Base-by-base conservation (phyloP, 2,888 invertebrate genomes). In the Nomada ferruginata region DNA sequence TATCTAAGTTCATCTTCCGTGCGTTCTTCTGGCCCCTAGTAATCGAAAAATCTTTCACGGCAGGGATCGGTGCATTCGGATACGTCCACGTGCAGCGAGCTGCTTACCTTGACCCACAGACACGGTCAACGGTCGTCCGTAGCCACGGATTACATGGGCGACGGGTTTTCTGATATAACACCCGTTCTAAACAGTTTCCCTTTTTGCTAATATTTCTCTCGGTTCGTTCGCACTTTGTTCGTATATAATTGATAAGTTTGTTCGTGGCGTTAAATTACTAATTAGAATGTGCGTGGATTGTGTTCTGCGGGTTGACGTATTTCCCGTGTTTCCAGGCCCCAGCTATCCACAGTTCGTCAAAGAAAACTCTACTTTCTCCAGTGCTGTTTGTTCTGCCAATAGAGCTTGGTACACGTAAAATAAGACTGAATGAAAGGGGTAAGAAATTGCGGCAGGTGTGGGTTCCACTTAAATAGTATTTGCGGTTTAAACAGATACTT, bases 21-120 rank as follows among this genome's bases (percentile, higher is more conserved):
- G 42, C 44, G 0, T 20, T 15, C 36, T 26, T 11, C 26, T 29
- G n/a, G 7, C 1, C 13, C 11, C 1, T 60, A 18, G 15, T 29
- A 72, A 61, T 20, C 29, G 10, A 78, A 47, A 47, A 55, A n/a
- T 61, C 15, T 59, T 57, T 20, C n/a, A 20, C 3, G 47, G 64
- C 13, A n/a, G 61, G 71, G 57, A 77, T 66, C 73, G 79, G 74
- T 89, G 85, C 82, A 85, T 81, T 47, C 73, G 64, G 18, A 13
- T 69, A 44, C 55, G 55, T 82, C 75, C 87, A 86, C 81, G 85
- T 87, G 85, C 84, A 81, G 47, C 79, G 82, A 88, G 90, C 86
- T 65, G 90, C 83, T 93, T 84, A 86, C 92, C 93, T 92, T 92
- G 92, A 92, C 92, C 91, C 90, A 92, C 87, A 91, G 90, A 90